Base-by-base conservation (phyloP, 2,113 vertebrate species). In the Tachuris rubrigastra region DNA sequence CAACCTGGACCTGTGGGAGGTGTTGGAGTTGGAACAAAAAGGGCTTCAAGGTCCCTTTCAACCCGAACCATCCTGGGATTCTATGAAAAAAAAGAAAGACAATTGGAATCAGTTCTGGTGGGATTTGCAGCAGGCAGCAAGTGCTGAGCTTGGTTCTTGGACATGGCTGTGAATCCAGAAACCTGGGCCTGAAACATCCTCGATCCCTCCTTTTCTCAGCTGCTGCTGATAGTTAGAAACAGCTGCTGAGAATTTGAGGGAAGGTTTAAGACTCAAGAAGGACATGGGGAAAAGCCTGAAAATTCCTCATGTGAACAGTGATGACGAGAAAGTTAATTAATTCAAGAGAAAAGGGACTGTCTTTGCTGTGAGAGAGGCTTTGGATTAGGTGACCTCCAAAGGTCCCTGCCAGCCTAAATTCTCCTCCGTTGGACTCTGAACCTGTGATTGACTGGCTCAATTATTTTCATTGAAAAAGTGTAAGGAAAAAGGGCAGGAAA, bases 221-320 rank as follows among this genome's bases (percentile, higher is more conserved):
- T 50, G 0, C n/a, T 0, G 1, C 60, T 41, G 77, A 6, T 30
- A 10, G 35, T 12, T 35, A 7, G 4, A 31, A n/a, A 31, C 13
- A 5, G 31, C 25, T 55, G 47, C 55, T 37, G 47, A 15, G 60
- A 14, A 7, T 30, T 10, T n/a, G 11, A n/a, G 53, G 42, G 14
- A 37, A 59, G n/a, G 39, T 12, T 27, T 3, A 4, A 52, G 31
- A 42, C n/a, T 47, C 71, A 24, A 68, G 24, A 69, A 42, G 46
- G n/a, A 39, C 3, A 3, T 5, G 17, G 58, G 46, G 44, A 84
- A 74, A 68, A 77, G 58, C 65, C 84, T 81, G 46, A 65, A 28
- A 25, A 33, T 46, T 67, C 44, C 41, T 30, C 8, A 2, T 31
- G 49, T 25, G 21, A 75, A 3, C 10, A 23, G 49, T 5, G 53